Base-by-base conservation (phyloP, 2,797 vertebrate genomes). In the Sarcophilus harrisii region DNA sequence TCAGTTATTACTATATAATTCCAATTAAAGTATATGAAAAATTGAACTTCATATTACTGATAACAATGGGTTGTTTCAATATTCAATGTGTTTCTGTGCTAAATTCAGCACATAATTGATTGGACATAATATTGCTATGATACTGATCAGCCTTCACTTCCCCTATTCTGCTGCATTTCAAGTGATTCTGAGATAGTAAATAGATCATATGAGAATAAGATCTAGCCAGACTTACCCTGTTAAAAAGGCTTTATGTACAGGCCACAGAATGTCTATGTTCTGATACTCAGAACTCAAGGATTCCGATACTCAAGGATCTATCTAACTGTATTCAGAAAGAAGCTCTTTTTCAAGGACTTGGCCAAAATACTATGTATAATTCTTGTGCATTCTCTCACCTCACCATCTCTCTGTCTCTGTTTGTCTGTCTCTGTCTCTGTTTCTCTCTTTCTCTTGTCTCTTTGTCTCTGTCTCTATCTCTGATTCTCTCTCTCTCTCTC, bases 11-110 rank as follows among this genome's bases (percentile, higher is more conserved):
- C 57, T 94, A 90, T 93, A 95, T 73, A n/a, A 93, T 62, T 96
- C 96, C 90, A 93, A 92, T 57, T 92, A 18, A 94, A 66, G 12
- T 49, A 94, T 57, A 91, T 91, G 59, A 96, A 95, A 93, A 57
- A 81, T 4, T 38, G 4, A 4, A 89, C 10, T 73, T 21, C 89
- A 16, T 45, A n/a, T 6, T 66, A 95, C 24, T 57, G 45, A 18
- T 58, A 52, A 14, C 54, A 90, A 58, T 29, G 93, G 49, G 45
- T 57, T 95, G 28, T 90, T 93, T 93, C 57, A 18, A 55, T 59
- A 73, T 94, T 90, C 90, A 81, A 24, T 91, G 11, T 89, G 14
- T 18, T 52, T 52, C 52, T 73, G 12, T 21, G 5, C 16, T 66
- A 3, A 18, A 73, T 73, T 73, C 14, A 73, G 14, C 32, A 73